phyloP scores from a whole-genome alignment of 2,113 vertebrate species.

The Catharus fuscescens region DNA sequence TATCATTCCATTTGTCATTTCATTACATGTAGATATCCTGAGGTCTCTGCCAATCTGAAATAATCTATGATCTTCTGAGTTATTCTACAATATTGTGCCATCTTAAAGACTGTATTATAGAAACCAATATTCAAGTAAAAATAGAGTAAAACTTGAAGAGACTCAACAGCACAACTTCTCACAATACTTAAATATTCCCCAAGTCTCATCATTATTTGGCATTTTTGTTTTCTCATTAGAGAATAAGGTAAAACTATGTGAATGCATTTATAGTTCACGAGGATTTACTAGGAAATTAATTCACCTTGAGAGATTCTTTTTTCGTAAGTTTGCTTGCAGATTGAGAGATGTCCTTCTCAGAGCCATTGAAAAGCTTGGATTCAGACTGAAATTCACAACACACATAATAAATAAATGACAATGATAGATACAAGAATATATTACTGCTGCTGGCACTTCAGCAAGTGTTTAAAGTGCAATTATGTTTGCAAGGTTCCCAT shows the following conservation, averaged over 20 bases:
- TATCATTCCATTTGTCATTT: neutral
- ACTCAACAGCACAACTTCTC: neutral
- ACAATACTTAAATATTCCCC: neutral
- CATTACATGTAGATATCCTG: neutral
- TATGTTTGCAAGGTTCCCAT: neutral
- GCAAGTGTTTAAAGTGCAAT: neutral
- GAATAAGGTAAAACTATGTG: neutral
- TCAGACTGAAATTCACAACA: conserved; percentile 86
- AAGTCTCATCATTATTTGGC: neutral
- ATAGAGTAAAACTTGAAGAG: neutral
- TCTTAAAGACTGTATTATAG: neutral
- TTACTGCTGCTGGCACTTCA: neutral
- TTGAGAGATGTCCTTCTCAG: conserved; percentile 90
- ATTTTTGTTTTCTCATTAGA: neutral
- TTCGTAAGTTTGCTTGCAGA: conserved; percentile 96
- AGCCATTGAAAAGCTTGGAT: conserved; percentile 98
- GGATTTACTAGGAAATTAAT: neutral
- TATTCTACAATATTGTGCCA: neutral
- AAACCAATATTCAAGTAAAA: neutral
- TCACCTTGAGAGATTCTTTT: conserved; percentile 98
- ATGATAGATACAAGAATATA: neutral
- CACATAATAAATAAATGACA: neutral
- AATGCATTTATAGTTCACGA: neutral
- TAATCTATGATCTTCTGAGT: neutral
- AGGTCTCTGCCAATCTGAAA: neutral